Conservation (phyloP, 2,888 invertebrate species). For the Neoaliturus tenellus region DNA sequence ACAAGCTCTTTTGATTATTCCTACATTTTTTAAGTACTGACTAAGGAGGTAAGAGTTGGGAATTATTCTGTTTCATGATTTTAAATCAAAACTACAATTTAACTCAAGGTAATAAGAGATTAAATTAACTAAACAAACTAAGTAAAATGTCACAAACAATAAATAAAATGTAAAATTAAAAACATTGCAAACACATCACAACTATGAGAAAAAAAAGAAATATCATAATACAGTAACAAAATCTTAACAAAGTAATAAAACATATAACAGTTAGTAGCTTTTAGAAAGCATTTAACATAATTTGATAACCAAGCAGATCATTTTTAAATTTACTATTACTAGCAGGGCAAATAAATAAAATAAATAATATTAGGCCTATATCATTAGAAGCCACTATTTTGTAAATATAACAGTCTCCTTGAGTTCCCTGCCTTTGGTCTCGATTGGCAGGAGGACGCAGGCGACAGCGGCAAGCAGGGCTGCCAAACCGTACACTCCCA, state of each 20-base stretch:
- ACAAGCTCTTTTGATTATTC: no score
- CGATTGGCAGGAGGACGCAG: conserved; percentile 88
- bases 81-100: no score
- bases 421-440: conserved; percentile 77
- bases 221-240: not conserved
- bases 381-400: no score
- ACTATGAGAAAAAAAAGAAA: not conserved
- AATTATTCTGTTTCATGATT: no score
- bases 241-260: not conserved
- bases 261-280: not conserved
- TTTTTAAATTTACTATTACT: no score
- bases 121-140: not conserved
- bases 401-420: conserved; percentile 52
- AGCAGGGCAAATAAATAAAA: not conserved
- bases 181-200: not conserved
- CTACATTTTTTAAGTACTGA: no score
- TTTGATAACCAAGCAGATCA: not conserved
- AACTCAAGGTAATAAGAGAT: not conserved
- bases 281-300: not conserved
- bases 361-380: not conserved
- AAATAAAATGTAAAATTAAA: not conserved
- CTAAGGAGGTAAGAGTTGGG: no score
- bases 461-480: conserved; percentile 85
- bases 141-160: not conserved
- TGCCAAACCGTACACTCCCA: conserved; percentile 85